Base-by-base conservation (phyloP, 2,888 invertebrate genomes). In the Heliothis peltigera region DNA sequence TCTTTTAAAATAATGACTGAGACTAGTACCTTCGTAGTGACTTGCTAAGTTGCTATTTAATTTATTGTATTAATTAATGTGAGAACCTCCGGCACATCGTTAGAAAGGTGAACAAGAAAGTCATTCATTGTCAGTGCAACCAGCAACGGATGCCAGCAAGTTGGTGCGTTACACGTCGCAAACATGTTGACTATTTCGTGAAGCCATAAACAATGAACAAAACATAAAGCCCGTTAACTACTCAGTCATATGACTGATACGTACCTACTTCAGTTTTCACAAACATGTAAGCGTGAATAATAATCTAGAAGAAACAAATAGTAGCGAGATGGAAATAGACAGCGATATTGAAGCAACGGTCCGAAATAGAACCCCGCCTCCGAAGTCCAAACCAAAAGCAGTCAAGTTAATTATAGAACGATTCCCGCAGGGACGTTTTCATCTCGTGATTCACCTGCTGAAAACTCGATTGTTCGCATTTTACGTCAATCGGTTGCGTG, bases 401-500 rank as follows among this genome's bases (percentile, higher is more conserved):
- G 95, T 92, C 90, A 93, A 92, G 92, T 89, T 94, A 95, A 94
- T 89, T 89, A 90, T 94, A 94, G 93, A 88, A 87, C 84, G 89
- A 89, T 89, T 87, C 90, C 87, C 89, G 89, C 91, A 89, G 91
- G 89, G 91, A 91, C 93, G 93, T 90, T 94, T 94, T 91, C 88
- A 92, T 92, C 90, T 80, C 83, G 88, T 95, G 95, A 95, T 93
- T 95, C 95, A 95, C 95, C 94, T 94, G 94, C 89, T 89, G 92
- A 91, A 93, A 91, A 91, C 93, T 91, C 94, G 94, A 94, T 94
- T 95, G 95, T 95, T 93, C 93, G 87, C 90, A 90, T 92, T 92
- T 89, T 94, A 93, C 94, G 94, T 94, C 94, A 94, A 94, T 92
- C 87, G 91, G 88, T 91, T 91, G 92, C 93, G 94, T 92, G 93